Conservation (phyloP, 2,113 vertebrate genomes). For the Cyanoderma ruficeps region DNA sequence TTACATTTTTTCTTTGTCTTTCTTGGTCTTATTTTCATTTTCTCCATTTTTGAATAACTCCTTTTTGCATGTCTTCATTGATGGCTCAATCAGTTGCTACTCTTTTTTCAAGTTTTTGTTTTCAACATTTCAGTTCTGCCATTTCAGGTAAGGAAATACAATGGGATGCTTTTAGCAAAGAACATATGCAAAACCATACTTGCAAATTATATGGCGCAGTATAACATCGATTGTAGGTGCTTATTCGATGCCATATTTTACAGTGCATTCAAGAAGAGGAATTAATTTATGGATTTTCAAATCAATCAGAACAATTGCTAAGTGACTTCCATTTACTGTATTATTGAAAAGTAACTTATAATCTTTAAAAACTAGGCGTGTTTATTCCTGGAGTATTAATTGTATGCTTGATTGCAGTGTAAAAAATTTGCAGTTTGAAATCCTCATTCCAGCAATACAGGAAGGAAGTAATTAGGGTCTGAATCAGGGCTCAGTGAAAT, state of each 20-base stretch:
- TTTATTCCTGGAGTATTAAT: background rate
- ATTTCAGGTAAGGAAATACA: slow-evolving; percentile 29
- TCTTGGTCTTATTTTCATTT: slow-evolving; percentile 62
- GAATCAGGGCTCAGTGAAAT: background rate
- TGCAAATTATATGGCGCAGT: background rate
- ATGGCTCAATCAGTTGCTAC: slow-evolving; percentile 20
- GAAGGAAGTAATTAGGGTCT: slow-evolving; percentile 21
- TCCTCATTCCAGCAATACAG: background rate
- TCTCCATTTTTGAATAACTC: background rate
- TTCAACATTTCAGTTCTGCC: slow-evolving; percentile 58
- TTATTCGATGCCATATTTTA: background rate
- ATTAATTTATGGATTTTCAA: background rate
- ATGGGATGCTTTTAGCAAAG: background rate
- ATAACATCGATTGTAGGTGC: background rate
- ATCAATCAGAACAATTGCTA: background rate
- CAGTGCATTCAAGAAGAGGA: background rate
- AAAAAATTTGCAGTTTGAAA: background rate
- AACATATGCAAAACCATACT: background rate
- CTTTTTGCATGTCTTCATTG: slow-evolving; percentile 80
- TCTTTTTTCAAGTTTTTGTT: slow-evolving; percentile 43
- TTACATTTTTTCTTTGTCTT: slow-evolving; percentile 40
- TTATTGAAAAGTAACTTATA: background rate
- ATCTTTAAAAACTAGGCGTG: background rate
- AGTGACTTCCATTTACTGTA: background rate
- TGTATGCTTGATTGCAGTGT: background rate